Percentiles rank a stretch among this genome's conserved stretches.
Evolutionary conservation across 2,888 invertebrate species (phyloP).

Genomic region (Papilio demoleus): DNA sequence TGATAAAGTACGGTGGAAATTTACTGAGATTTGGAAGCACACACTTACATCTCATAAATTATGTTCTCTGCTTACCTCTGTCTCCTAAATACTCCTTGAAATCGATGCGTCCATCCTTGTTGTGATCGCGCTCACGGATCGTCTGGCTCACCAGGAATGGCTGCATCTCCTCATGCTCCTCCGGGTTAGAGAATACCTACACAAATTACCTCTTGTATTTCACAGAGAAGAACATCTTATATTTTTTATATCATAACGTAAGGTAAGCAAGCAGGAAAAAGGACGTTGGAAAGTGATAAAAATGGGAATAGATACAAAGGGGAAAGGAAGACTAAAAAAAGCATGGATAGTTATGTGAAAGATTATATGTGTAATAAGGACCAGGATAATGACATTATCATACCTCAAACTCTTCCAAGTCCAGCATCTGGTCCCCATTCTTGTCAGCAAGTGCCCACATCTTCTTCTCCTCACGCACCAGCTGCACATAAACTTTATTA

Average conservation of each 20-base stretch:
- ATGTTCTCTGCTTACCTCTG: constrained; percentile 70
- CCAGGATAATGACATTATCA: neutral
- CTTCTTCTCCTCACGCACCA: constrained; percentile 91
- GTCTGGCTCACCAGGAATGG: constrained; percentile 91
- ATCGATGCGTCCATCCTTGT: constrained; percentile 92
- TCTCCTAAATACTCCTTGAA: constrained; percentile 93
- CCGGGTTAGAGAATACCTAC: constrained; percentile 94
- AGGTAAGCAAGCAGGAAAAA: no score
- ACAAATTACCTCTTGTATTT: no score
- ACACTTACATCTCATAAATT: no score
- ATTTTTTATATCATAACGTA: no score
- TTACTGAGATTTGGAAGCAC: no score
- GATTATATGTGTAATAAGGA: no score
- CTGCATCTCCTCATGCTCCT: constrained; percentile 95
- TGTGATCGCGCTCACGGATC: constrained; percentile 92
- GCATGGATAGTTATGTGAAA: no score
- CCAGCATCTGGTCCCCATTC: constrained; percentile 90
- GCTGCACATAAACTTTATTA: constrained; percentile 59
- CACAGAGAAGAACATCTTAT: no score
- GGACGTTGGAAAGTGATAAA: no score
- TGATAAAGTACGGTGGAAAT: no score
- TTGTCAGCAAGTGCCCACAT: constrained; percentile 94
- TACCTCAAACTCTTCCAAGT: constrained; percentile 89
- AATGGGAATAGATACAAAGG: no score
- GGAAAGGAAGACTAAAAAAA: no score